Percentiles rank a stretch among this genome's conserved stretches.
These are phyloP conservation scores for Emys orbicularis DNA, from an alignment of 2,797 vertebrate genomes.

Conservation along the genomic window DNA sequence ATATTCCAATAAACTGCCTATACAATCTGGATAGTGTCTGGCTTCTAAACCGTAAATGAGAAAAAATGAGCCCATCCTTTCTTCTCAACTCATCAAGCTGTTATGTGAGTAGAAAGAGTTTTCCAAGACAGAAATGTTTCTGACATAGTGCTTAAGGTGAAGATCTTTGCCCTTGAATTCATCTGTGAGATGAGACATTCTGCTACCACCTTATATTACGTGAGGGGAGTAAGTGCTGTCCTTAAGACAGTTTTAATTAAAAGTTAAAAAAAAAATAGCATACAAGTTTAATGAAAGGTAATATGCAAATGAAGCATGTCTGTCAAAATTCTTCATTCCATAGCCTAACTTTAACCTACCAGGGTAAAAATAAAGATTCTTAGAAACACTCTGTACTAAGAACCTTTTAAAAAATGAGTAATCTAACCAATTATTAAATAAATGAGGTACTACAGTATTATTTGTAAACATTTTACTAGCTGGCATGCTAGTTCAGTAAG, in stretches of 20 bases:
- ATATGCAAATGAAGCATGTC: not conserved
- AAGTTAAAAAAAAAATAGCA: not conserved
- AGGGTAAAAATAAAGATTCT: not conserved
- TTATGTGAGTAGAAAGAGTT: not conserved
- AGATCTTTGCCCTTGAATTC: not conserved
- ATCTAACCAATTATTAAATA: not conserved
- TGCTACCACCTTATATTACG: not conserved
- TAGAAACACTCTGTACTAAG: not conserved
- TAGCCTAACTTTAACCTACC: not conserved
- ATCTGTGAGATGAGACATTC: rapidly evolving
- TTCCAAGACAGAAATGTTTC: not conserved
- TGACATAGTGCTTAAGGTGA: not conserved
- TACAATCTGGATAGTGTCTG: constrained; percentile 43
- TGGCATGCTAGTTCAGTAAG: not conserved
- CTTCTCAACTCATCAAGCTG: constrained; percentile 22
- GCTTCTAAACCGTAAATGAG: constrained; percentile 56
- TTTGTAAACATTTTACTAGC: not conserved
- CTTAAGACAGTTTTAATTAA: not conserved
- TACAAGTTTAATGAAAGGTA: not conserved
- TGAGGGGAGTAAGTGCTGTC: not conserved
- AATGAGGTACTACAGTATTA: rapidly evolving
- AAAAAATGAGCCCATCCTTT: constrained; percentile 52
- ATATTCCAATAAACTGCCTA: constrained; percentile 58
- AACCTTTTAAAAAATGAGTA: not conserved
- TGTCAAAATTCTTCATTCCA: not conserved